Evolutionary conservation across 2,888 invertebrate genomes (phyloP), one percentile per base, ranked within the genome.

Genomic region (Aporophyla nigra): DNA sequence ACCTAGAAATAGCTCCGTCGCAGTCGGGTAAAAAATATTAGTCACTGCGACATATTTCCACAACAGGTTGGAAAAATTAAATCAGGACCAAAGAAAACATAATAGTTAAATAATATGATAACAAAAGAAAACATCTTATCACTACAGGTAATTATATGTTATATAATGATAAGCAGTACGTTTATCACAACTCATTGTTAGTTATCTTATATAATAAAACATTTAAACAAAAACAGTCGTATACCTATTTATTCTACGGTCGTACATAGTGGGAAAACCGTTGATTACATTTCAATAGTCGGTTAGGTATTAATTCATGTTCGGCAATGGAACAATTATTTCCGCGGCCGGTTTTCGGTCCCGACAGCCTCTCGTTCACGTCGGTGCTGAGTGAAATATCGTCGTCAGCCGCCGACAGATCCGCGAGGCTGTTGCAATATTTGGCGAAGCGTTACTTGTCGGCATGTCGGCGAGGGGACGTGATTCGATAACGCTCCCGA

Each of bases 401-500:
- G 63, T 58, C 62, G 63, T 33, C 54, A 68, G 46, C 33, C 19
- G 51, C 59, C 65, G 58, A 40, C 54, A 66, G 58, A 46, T 67
- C 63, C 27, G 12, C 21, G 56, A 84, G 51, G 61, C n/a, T 53
- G 53, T 46, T 58, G 61, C 61, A 67, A 76, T 76, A 58, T 77
- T 61, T 65, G 59, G 76, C 66, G 71, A 53, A 72, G 58, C 54
- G 71, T 62, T 27, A 19, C 51, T 27, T 21, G 49, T 58, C 21
- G 33, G 63, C 21, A 27, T 10, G 33, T 54, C 21, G 54, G 65
- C 24, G 49, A 68, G 70, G 75, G 71, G 85, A 68, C 76, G 59
- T 72, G 70, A 83, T 83, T 74, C 54, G 66, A 80, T 80, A 78
- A 71, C 74, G 67, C 61, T 65, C 43, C 54, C 53, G 61, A 74